These are phyloP conservation scores for Stegodyphus mimosarum DNA, from an alignment of 1,140 invertebrate genomes.

Conservation along the genomic window DNA sequence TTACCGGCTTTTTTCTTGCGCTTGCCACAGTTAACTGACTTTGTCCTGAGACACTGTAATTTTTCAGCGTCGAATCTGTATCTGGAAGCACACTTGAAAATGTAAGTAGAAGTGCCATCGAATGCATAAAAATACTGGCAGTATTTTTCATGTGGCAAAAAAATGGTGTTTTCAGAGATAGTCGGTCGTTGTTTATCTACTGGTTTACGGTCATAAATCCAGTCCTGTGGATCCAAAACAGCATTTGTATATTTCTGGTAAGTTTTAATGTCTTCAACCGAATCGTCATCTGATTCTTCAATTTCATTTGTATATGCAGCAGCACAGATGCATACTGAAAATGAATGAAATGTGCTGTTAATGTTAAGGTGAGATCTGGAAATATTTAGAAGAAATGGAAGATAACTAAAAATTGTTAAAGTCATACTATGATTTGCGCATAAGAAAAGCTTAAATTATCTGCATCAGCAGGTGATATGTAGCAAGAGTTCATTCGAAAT, in stretches of 20 bases:
- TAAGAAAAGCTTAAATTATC: too few relatives aligned
- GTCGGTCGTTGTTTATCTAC: background rate
- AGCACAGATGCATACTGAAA: background rate
- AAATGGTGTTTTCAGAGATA: constrained; percentile 23
- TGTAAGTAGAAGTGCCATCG: background rate
- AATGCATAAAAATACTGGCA: constrained; percentile 56
- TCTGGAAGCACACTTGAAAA: constrained; percentile 2
- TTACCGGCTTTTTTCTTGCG: constrained; percentile 46
- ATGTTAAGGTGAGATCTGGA: too few relatives aligned
- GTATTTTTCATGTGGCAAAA: constrained; percentile 43
- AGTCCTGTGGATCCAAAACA: background rate
- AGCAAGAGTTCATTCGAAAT: too few relatives aligned
- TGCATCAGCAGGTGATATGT: too few relatives aligned
- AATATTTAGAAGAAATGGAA: too few relatives aligned
- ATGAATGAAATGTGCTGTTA: too few relatives aligned
- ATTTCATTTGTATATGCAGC: background rate
- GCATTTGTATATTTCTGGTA: background rate
- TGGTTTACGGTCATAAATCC: background rate
- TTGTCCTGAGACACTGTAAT: constrained; percentile 29
- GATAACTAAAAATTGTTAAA: too few relatives aligned
- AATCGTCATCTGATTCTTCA: background rate
- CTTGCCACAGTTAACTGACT: constrained; percentile 35
- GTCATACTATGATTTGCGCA: too few relatives aligned
- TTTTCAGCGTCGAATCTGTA: constrained; percentile 30
- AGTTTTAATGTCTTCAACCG: background rate